Evolutionary conservation across 2,888 invertebrate species (phyloP), one percentile per base, ranked within the genome.

Genomic region (Polietes domitor): DNA sequence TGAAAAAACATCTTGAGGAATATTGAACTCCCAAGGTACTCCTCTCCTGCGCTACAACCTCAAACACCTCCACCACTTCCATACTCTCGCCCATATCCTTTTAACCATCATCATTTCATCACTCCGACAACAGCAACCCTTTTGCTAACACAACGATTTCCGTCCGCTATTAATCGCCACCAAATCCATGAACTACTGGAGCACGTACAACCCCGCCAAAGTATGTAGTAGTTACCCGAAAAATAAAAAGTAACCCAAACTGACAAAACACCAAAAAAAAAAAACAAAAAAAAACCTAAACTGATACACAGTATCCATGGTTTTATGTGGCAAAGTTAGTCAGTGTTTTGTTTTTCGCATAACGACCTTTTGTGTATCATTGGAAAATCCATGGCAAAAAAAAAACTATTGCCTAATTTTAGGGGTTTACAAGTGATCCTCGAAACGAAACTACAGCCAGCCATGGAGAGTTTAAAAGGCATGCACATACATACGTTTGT

Each of bases 171-270:
- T 68, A 68, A 68, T 68, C 41, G 68, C 68, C 37, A 21, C 2
- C 68, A 68, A 68, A 68, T 41, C 68, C 41, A 68, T 68, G 37
- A 68, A 68, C 24, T 68, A 43, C 21, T 41, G 68, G 43, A 41
- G 68, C 68, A 68, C 68, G 68, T 68, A 24, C 24, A 24, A 24
- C 15, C n/a, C 15, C 17, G 37, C 19, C 15, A 7, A 68, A 61
- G 21, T 9, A 41, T 41, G 68, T 12, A 68, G 9, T 65, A 65
- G 41, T 65, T 17, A 32, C n/a, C 61, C 15, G 17, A 28, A 58
- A 58, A 24, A 24, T 26, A 24, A 26, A 24, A 24, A 37, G 37
- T 37, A 37, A 24, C 24, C 24, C n/a, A n/a, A n/a, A n/a, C n/a
- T n/a, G 26, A 26, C 65, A 24, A 24, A 68, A 65, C 37, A 17